Conservation (phyloP, 1,140 invertebrate genomes). For the Samia ricini region DNA sequence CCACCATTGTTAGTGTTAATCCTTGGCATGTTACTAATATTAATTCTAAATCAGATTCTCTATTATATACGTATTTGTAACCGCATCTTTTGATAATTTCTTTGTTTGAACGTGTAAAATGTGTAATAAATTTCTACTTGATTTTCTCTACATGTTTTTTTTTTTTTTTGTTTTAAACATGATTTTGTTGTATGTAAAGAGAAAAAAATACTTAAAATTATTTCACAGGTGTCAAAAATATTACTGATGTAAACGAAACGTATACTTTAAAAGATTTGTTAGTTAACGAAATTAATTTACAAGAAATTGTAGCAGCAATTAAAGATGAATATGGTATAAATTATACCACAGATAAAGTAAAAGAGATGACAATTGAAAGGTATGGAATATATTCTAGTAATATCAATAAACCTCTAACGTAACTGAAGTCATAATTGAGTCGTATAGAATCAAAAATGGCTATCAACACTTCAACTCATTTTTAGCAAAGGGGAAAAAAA, state of each 20-base stretch:
- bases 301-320: slow-evolving; percentile 24
- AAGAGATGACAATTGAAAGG: slow-evolving; percentile 21
- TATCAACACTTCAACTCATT: too few species aligned
- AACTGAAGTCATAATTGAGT: neutral
- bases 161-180: too few species aligned
- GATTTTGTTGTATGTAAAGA: neutral
- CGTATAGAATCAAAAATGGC: too few species aligned
- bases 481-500: too few species aligned
- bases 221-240: slow-evolving; percentile 2
- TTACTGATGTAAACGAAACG: slow-evolving; percentile 9
- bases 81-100: too few species aligned
- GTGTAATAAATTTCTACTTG: too few species aligned
- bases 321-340: slow-evolving; percentile 19
- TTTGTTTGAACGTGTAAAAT: too few species aligned
- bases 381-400: slow-evolving; percentile 5
- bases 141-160: too few species aligned
- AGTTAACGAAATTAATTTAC: slow-evolving; percentile 20
- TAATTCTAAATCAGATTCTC: too few species aligned
- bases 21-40: too few species aligned
- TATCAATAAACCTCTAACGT: neutral
- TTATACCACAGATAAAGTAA: slow-evolving; percentile 14
- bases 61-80: too few species aligned
- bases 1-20: too few species aligned
- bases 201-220: neutral
- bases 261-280: slow-evolving; percentile 17